These are phyloP conservation scores for Hylaeus anthracinus DNA, from an alignment of 1,140 invertebrate species.

Conservation along the genomic window DNA sequence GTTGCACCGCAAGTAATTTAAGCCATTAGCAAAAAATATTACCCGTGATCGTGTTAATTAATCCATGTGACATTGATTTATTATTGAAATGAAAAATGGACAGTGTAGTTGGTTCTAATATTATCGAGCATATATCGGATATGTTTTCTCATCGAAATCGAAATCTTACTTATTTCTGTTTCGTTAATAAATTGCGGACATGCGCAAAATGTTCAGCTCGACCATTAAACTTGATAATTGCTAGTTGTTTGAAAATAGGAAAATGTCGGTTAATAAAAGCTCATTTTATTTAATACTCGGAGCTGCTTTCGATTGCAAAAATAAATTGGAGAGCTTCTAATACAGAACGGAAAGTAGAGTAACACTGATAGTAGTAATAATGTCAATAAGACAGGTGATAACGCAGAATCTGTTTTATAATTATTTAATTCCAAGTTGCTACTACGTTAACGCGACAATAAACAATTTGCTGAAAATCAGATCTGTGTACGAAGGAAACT, in stretches of 20 bases:
- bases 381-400: conserved; percentile 13
- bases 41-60: conserved; percentile 22
- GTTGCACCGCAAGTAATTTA: conserved; percentile 32
- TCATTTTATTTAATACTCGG: background rate
- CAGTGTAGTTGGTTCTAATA: background rate
- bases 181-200: too few relatives aligned
- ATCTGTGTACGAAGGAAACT: background rate
- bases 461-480: background rate
- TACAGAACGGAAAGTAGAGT: conserved; percentile 15
- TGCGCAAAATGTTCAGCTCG: too few relatives aligned
- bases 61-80: conserved; percentile 1
- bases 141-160: background rate
- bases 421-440: background rate
- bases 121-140: background rate
- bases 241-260: too few relatives aligned
- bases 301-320: background rate
- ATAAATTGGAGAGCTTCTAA: background rate
- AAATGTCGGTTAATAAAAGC: background rate
- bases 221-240: too few relatives aligned
- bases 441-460: too few relatives aligned
- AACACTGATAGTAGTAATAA: conserved; percentile 1
- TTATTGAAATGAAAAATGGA: background rate
- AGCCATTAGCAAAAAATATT: conserved; percentile 26
- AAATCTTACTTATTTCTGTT: background rate
- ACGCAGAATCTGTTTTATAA: background rate